Percentiles rank a stretch among this genome's conserved stretches.
Evolutionary conservation across 2,113 vertebrate species (phyloP).

Genomic region (Haemorhous mexicanus): DNA sequence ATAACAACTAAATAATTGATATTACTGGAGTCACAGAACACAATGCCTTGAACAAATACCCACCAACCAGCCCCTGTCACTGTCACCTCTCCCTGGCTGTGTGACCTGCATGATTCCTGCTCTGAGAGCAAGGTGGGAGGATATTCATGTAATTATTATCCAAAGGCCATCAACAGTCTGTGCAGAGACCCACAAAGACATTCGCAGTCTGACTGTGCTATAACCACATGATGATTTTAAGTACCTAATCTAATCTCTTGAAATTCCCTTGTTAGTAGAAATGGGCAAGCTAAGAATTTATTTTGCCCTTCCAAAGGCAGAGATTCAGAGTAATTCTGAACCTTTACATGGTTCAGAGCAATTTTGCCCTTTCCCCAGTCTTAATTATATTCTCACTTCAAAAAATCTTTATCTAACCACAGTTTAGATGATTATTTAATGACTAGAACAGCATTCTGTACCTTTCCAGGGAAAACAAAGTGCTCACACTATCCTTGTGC

Average conservation of each 20-base stretch:
- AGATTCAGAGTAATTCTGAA: neutral
- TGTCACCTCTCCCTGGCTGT: neutral
- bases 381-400: neutral
- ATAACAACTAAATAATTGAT: constrained; percentile 8
- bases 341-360: neutral
- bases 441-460: neutral
- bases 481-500: neutral
- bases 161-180: neutral
- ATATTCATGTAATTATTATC: neutral
- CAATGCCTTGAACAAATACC: neutral
- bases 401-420: neutral
- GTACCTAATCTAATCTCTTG: neutral
- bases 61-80: neutral
- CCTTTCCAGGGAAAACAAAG: neutral
- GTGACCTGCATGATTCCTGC: neutral
- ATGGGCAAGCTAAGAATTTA: neutral
- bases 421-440: neutral
- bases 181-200: neutral
- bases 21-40: neutral
- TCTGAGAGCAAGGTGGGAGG: neutral
- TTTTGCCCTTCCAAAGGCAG: neutral
- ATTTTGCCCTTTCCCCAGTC: neutral
- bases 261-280: neutral
- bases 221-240: neutral
- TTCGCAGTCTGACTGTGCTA: neutral